Evolutionary conservation across 2,888 invertebrate genomes (phyloP).

Genomic region (Mesorhabditis belari): DNA sequence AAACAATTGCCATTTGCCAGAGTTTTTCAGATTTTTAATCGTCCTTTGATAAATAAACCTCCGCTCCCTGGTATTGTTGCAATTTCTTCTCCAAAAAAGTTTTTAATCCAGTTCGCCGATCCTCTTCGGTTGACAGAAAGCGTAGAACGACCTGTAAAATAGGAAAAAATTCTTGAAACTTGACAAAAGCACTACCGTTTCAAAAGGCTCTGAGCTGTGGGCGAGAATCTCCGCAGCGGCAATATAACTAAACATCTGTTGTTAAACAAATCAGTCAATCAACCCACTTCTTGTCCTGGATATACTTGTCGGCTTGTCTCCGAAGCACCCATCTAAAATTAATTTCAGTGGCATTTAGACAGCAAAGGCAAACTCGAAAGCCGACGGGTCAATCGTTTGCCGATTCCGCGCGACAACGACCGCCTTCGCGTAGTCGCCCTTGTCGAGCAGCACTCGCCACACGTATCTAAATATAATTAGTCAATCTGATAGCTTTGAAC

Average conservation of each 20-base stretch:
- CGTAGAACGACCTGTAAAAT: conserved; percentile 12
- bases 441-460: conserved; percentile 46
- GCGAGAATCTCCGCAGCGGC: conserved; percentile 74
- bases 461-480: conserved; percentile 25
- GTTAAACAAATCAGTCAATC: not conserved
- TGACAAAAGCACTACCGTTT: conserved; percentile 65
- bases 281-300: conserved; percentile 43
- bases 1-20: not conserved
- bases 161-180: not conserved
- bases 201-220: conserved; percentile 82
- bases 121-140: conserved; percentile 43
- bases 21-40: not conserved
- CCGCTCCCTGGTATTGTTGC: conserved; percentile 59
- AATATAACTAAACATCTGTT: conserved; percentile 26
- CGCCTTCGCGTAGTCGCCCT: conserved; percentile 41
- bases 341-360: too few relatives aligned
- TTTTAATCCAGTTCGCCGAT: conserved; percentile 77
- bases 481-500: not conserved
- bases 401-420: conserved; percentile 22
- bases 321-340: too few relatives aligned
- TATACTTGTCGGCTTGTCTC: conserved; percentile 45
- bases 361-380: conserved; percentile 41
- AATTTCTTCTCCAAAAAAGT: conserved; percentile 77
- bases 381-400: conserved; percentile 30
- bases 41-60: conserved; percentile 8